Conservation (phyloP, 2,888 invertebrate genomes). For the Rotaria macrura region DNA sequence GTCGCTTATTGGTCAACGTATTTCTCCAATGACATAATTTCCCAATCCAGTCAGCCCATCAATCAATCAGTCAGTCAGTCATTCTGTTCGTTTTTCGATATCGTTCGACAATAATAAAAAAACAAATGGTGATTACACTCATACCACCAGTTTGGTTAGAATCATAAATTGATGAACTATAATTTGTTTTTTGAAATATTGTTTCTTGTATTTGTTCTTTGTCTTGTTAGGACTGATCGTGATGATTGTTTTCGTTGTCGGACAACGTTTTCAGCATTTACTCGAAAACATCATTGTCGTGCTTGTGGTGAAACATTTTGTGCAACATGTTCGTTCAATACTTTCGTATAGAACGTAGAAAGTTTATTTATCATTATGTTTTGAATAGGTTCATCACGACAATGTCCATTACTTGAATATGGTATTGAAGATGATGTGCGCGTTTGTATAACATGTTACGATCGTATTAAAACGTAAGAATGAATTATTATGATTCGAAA, state of each 20-base stretch:
- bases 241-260: conserved; percentile 21
- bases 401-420: not conserved
- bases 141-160: not conserved
- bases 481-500: too few species aligned
- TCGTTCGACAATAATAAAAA: not conserved
- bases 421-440: not conserved
- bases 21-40: not conserved
- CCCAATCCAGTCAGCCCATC: not conserved
- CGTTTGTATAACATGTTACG: not conserved
- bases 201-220: too few species aligned
- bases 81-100: too few species aligned
- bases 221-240: not conserved
- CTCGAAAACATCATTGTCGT: conserved; percentile 16
- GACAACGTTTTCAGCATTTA: conserved; percentile 15
- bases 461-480: conserved; percentile 2
- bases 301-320: conserved; percentile 4
- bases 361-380: not conserved
- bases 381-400: not conserved
- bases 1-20: not conserved
- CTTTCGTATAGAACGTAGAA: too few species aligned
- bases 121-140: not conserved
- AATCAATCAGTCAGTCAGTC: not conserved
- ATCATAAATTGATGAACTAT: too few species aligned
- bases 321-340: not conserved
- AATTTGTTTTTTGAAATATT: too few species aligned